Evolutionary conservation across 37 sponge, comb jelly and placozoan genomes (phyloP).

Genomic region (Theonella swinhoei): DNA sequence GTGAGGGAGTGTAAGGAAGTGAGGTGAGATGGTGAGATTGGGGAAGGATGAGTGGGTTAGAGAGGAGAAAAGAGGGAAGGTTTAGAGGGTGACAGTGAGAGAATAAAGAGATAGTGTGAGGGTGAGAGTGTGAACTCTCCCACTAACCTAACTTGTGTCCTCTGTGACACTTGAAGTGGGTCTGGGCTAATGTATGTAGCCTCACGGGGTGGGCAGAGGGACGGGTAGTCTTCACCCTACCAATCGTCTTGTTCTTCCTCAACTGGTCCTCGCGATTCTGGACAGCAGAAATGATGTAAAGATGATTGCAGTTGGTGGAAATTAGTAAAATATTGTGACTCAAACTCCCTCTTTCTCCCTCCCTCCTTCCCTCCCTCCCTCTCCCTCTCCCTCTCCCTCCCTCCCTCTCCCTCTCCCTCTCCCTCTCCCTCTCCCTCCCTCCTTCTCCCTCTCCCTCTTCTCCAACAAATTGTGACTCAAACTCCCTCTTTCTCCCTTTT

Average conservation of each 20-base stretch:
- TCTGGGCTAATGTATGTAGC: constrained; percentile 43
- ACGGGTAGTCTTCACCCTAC: not conserved
- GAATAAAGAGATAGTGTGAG: too few relatives aligned
- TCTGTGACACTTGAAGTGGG: constrained; percentile 78
- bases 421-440: not conserved
- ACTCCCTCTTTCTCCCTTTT: not conserved
- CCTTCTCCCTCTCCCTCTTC: constrained; percentile 7
- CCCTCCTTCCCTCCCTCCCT: not conserved
- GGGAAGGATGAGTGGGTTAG: not conserved
- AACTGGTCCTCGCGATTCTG: constrained; percentile 37
- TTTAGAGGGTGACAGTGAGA: not conserved
- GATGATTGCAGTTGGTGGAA: too few relatives aligned
- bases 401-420: not conserved
- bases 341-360: not conserved
- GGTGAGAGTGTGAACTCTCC: too few relatives aligned
- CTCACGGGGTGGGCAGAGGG: not conserved
- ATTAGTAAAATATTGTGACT: not conserved
- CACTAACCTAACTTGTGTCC: constrained; percentile 77
- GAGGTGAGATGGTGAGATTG: too few relatives aligned
- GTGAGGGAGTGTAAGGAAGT: too few relatives aligned
- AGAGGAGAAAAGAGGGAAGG: not conserved
- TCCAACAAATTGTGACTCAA: not conserved
- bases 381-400: not conserved
- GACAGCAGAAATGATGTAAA: too few relatives aligned
- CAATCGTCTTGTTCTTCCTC: constrained; percentile 19